phyloP scores from a whole-genome alignment of 2,113 vertebrate species.

The Ictidomys tridecemlineatus region DNA sequence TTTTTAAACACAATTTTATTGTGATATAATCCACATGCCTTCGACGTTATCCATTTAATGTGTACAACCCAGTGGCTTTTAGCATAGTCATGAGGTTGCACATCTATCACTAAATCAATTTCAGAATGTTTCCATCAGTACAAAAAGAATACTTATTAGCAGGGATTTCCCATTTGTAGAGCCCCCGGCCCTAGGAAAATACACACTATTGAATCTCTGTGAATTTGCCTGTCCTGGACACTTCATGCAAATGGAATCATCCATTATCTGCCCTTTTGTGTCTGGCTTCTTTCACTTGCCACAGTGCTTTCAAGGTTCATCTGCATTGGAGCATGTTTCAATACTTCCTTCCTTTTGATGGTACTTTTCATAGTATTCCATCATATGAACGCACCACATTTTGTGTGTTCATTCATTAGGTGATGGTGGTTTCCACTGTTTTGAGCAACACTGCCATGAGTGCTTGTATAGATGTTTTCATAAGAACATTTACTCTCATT shows the following conservation, averaged over 20 bases:
- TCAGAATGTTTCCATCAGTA: not conserved
- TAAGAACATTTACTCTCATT: not conserved
- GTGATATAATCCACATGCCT: not conserved
- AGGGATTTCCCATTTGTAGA: fast-evolving
- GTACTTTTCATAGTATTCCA: not conserved
- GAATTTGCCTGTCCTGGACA: not conserved
- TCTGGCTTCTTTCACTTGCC: not conserved
- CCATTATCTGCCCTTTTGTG: not conserved
- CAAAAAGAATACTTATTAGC: not conserved
- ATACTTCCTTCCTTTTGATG: not conserved
- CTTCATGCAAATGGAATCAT: not conserved
- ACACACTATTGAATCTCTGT: not conserved
- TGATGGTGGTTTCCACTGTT: not conserved
- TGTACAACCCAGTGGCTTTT: not conserved
- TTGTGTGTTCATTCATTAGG: not conserved
- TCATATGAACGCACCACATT: not conserved
- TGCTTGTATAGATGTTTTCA: not conserved
- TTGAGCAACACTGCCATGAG: not conserved
- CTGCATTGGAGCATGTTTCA: fast-evolving
- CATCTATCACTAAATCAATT: not conserved
- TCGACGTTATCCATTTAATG: not conserved
- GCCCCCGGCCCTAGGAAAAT: not conserved
- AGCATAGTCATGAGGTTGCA: not conserved
- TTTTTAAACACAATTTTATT: not conserved
- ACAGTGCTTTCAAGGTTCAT: not conserved